A percentile compares a stretch with the other conserved stretches of the same genome.
Conservation (phyloP, 92 coral and sea anemone genomes). For the Siderastrea siderea region DNA sequence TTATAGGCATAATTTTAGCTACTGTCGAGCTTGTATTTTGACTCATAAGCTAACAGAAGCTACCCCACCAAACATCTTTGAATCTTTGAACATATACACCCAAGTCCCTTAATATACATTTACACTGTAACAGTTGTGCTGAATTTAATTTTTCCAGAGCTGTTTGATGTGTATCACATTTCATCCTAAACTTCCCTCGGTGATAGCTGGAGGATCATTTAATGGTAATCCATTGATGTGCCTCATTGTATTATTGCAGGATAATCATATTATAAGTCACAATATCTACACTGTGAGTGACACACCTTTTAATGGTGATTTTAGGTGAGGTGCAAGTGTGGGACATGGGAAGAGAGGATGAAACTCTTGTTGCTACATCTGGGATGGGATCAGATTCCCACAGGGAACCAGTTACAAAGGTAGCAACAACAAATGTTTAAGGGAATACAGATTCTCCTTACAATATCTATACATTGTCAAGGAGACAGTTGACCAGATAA, state of each 20-base stretch:
- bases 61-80: no score
- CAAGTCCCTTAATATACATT: no score
- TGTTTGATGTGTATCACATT: slow-evolving; percentile 96
- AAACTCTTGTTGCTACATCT: slow-evolving; percentile 84
- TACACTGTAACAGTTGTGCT: background rate
- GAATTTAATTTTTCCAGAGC: slow-evolving; percentile 70
- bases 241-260: no score
- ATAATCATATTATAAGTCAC: no score
- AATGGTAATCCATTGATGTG: slow-evolving; percentile 64
- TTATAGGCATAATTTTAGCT: no score
- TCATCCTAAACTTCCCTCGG: slow-evolving; percentile 93
- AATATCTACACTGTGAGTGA: no score
- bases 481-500: no score
- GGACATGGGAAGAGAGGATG: slow-evolving; percentile 97
- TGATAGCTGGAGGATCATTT: slow-evolving; percentile 95
- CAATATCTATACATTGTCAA: no score
- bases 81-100: no score
- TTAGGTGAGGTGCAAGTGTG: slow-evolving; percentile 95
- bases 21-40: no score
- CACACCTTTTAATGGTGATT: background rate
- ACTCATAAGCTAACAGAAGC: no score
- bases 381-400: slow-evolving; percentile 94
- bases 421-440: background rate
- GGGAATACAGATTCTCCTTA: no score
- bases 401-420: slow-evolving; percentile 98